A percentile compares a stretch with the other conserved stretches of the same genome.
Conservation (phyloP, 2,888 invertebrate species). For the Rugalucina vietnamica region DNA sequence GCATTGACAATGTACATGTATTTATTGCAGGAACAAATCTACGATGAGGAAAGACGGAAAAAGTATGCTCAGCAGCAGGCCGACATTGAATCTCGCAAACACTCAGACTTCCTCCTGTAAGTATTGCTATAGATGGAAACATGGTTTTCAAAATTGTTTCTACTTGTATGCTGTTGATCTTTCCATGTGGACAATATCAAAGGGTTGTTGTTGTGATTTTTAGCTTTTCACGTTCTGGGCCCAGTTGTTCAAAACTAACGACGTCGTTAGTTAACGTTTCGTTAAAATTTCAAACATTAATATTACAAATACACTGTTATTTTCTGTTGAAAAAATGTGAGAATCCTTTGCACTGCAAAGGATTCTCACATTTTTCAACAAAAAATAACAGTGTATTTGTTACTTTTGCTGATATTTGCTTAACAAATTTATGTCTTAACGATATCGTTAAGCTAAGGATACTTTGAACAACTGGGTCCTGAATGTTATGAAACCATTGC, state of each 20-base stretch:
- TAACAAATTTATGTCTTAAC: no score
- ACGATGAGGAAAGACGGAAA: conserved; percentile 96
- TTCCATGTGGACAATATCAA: no score
- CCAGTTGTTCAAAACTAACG: not conserved
- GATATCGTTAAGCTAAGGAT: not conserved
- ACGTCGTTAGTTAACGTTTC: not conserved
- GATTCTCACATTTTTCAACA: not conserved
- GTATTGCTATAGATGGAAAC: conserved; percentile 16
- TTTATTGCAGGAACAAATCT: conserved; percentile 86
- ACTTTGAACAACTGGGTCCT: not conserved
- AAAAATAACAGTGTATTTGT: not conserved
- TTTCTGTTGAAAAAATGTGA: not conserved
- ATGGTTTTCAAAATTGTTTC: not conserved
- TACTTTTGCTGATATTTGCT: no score
- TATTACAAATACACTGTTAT: not conserved
- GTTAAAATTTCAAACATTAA: not conserved
- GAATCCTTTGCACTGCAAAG: not conserved
- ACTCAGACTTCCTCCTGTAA: conserved; percentile 91
- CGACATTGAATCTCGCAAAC: conserved; percentile 96
- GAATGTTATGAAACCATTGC: not conserved
- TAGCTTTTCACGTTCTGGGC: no score
- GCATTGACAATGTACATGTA: not conserved
- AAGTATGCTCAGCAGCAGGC: conserved; percentile 95
- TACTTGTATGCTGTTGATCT: no score
- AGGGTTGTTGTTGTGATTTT: no score